Evolutionary conservation across 2,888 invertebrate genomes (phyloP).

Genomic region (Dioctria linearis): DNA sequence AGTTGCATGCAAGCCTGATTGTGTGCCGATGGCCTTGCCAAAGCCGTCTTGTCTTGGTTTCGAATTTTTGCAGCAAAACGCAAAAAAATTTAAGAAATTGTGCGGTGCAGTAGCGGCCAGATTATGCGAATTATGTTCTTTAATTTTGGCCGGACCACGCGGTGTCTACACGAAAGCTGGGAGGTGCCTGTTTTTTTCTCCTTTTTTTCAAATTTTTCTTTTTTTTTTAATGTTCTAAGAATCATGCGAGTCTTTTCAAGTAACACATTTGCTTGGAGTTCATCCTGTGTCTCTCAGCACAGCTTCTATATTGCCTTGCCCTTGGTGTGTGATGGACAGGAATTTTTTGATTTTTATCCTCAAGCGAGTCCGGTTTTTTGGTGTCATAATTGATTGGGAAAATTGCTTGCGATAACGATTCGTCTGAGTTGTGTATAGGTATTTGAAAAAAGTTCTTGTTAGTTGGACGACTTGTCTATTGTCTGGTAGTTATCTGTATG

Average conservation of each 20-base stretch:
- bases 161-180: conserved; percentile 34
- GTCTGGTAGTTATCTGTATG: too few species aligned
- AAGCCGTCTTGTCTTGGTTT: background rate
- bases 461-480: too few species aligned
- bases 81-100: conserved; percentile 38
- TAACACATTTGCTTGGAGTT: background rate
- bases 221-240: background rate
- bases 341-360: conserved; percentile 31
- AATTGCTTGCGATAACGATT: background rate
- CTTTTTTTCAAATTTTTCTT: too few species aligned
- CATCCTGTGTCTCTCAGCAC: background rate
- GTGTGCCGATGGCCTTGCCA: conserved; percentile 47
- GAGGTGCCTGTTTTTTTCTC: background rate
- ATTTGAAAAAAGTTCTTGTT: too few species aligned
- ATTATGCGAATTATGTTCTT: conserved; percentile 46
- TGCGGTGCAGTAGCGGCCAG: conserved; percentile 29
- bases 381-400: conserved; percentile 22
- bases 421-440: too few species aligned
- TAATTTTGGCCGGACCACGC: conserved; percentile 17
- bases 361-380: conserved; percentile 12
- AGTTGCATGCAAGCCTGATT: conserved; percentile 38
- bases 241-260: background rate
- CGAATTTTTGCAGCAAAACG: conserved; percentile 18
- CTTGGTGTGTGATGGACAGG: background rate
- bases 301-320: background rate